These are phyloP conservation scores for Menidia menidia DNA, from an alignment of 2,797 vertebrate species.

Conservation along the genomic window DNA sequence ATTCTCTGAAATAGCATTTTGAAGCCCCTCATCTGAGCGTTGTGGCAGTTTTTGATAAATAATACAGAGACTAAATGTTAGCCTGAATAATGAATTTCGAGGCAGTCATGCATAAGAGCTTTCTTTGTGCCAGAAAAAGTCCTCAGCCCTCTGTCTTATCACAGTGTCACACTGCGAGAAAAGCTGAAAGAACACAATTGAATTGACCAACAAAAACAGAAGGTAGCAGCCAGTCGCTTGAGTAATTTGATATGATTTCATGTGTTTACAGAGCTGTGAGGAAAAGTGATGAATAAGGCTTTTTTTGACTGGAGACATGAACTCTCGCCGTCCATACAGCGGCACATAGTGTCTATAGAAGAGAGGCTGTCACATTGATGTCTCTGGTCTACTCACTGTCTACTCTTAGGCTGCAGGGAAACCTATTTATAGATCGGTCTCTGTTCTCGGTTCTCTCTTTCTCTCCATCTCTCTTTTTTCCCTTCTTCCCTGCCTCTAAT, in stretches of 20 bases:
- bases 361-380: conserved; percentile 76
- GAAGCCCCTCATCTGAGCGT: conserved; percentile 60
- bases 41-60: conserved; percentile 73
- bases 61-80: conserved; percentile 77
- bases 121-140: conserved; percentile 60
- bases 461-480: conserved; percentile 52
- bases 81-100: conserved; percentile 73
- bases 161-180: conserved; percentile 9
- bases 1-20: conserved; percentile 62
- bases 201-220: conserved; percentile 17
- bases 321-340: conserved; percentile 43
- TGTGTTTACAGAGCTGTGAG: conserved; percentile 30
- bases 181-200: background rate
- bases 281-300: conserved; percentile 57
- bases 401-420: conserved; percentile 78
- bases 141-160: conserved; percentile 29
- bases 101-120: conserved; percentile 66
- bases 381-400: conserved; percentile 78
- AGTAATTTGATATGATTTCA: conserved; percentile 25
- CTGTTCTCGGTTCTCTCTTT: conserved; percentile 68
- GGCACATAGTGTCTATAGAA: conserved; percentile 50
- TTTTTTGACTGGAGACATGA: conserved; percentile 40
- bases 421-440: conserved; percentile 79
- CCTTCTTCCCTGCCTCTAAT: conserved; percentile 54
- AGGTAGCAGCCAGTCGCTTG: conserved; percentile 3